Base-by-base conservation (phyloP, 2,888 invertebrate genomes). In the Andrena bicolor region DNA sequence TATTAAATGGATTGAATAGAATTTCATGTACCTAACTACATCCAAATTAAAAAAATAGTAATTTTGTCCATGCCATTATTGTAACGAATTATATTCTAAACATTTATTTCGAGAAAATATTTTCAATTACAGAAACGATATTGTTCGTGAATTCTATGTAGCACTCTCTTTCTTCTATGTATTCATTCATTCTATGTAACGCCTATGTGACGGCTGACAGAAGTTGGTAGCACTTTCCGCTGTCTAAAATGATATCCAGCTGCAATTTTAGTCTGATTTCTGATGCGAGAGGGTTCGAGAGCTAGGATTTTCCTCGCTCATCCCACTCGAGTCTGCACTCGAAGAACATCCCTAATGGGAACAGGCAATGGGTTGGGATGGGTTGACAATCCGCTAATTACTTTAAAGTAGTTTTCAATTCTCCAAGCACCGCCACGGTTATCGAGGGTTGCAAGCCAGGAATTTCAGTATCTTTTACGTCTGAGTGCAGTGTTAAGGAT, bases 381-480 rank as follows among this genome's bases (percentile, higher is more conserved):
- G 90, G 87, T 91, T 92, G 92, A 93, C 92, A 92, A 92, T 93
- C 90, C 92, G 91, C 93, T 93, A 92, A 93, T 93, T 93, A 91
- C 92, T 92, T 93, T 92, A 92, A 93, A 93, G 92, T 93, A 93
- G 92, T 92, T 93, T 91, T 90, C 91, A 88, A 92, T 86, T 80
- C 84, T 75, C 64, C 53, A 26, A 79, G 79, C 63, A 63, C 65
- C 76, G 84, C 58, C 65, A 71, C 84, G 68, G 70, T 84, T 82
- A 84, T 82, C 74, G 76, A 76, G 79, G 82, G 82, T 71, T 78
- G 74, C 64, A 30, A 73, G 68, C 69, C 48, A 60, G 73, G 35
- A 79, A 71, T 79, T 82, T 74, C 49, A 56, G 65, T 66, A 69
- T 70, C 61, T 49, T 58, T 61, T n/a, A 16, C 61, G 72, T 63